A percentile compares a stretch with the other conserved stretches of the same genome.
Conservation (phyloP, 2,113 vertebrate genomes). For the Eurystomus gularis region DNA sequence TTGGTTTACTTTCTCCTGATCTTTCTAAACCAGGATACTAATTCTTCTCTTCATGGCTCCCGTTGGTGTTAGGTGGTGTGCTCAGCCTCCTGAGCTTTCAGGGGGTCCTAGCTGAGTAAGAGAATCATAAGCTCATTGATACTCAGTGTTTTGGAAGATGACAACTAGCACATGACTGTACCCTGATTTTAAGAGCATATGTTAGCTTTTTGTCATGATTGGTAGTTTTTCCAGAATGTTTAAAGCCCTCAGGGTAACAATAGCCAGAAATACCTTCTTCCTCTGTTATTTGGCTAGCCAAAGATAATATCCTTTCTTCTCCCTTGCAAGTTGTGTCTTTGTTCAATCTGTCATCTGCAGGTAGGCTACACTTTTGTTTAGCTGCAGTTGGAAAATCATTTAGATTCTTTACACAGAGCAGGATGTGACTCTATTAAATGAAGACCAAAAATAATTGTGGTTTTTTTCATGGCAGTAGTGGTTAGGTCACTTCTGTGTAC, state of each 20-base stretch:
- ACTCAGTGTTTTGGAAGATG: neutral
- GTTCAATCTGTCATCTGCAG: conserved; percentile 55
- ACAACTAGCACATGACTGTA: neutral
- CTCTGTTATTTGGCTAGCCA: conserved; percentile 36
- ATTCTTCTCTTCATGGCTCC: neutral
- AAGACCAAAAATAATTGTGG: neutral
- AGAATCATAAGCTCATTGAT: neutral
- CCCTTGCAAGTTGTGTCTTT: neutral
- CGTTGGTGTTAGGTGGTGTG: neutral
- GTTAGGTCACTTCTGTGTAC: neutral
- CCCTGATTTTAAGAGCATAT: conserved; percentile 51
- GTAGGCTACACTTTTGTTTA: conserved; percentile 51
- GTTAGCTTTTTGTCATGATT: conserved; percentile 4
- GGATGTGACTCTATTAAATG: conserved; percentile 46
- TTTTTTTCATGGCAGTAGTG: neutral
- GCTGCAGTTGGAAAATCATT: conserved; percentile 61
- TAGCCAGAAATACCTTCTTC: conserved; percentile 61
- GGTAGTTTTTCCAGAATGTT: conserved; percentile 23
- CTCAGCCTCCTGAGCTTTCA: neutral
- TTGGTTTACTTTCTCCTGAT: neutral
- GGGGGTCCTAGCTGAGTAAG: neutral
- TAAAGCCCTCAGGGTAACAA: conserved; percentile 49
- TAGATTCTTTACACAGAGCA: conserved; percentile 27
- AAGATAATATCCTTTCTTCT: conserved; percentile 61
- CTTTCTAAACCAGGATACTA: neutral